These are phyloP conservation scores for Drosophila greeni DNA, from an alignment of 2,888 invertebrate genomes.

Conservation along the genomic window DNA sequence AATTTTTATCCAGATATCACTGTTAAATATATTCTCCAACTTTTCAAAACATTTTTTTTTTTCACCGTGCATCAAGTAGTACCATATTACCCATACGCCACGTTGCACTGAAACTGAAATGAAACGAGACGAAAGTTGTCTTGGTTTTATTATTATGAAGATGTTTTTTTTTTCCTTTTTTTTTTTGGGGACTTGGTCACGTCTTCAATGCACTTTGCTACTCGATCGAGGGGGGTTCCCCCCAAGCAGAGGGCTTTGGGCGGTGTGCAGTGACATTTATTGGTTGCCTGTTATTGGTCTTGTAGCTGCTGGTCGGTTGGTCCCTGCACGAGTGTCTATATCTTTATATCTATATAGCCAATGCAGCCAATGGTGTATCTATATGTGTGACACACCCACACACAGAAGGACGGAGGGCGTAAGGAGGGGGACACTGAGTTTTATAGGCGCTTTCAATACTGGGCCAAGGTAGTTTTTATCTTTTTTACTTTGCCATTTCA, in stretches of 20 bases:
- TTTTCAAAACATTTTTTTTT: background rate
- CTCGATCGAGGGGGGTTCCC: background rate
- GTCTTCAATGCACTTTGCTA: conserved; percentile 62
- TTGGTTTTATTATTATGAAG: conserved; percentile 27
- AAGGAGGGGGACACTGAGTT: conserved; percentile 28
- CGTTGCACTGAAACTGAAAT: conserved; percentile 46
- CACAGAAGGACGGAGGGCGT: conserved; percentile 20
- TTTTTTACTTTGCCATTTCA: conserved; percentile 71
- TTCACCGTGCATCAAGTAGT: background rate
- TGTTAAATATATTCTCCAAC: background rate
- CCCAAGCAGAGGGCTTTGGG: background rate
- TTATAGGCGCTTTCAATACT: conserved; percentile 73
- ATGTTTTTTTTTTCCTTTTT: background rate
- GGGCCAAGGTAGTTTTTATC: conserved; percentile 76
- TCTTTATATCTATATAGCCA: conserved; percentile 47
- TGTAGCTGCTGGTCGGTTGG: conserved; percentile 48
- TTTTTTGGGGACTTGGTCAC: conserved; percentile 60
- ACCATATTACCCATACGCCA: conserved; percentile 62
- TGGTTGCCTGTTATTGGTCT: conserved; percentile 33
- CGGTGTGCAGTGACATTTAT: conserved; percentile 54
- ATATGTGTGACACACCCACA: conserved; percentile 37
- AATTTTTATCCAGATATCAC: too few relatives aligned
- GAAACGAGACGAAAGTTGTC: conserved; percentile 43
- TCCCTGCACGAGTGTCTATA: conserved; percentile 38
- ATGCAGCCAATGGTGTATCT: conserved; percentile 46